Base-by-base conservation (phyloP, 2,888 invertebrate species). In the Hirtodrosophila duncani region DNA sequence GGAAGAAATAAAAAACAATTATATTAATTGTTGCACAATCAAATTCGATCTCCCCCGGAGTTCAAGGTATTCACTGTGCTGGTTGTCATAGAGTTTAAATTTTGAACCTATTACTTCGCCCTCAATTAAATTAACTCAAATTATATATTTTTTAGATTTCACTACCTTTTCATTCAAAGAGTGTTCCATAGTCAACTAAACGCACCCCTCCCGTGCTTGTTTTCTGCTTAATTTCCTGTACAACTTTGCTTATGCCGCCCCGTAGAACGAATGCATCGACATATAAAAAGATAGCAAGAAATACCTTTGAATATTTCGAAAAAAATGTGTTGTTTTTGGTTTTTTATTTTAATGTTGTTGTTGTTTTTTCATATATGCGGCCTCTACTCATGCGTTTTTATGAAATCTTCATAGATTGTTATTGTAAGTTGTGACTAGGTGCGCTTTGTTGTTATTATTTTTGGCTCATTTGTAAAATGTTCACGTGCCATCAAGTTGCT, bases 321-420 rank as follows among this genome's bases (percentile, higher is more conserved):
- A 75, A 69, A 30, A 41, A 29, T 51, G 16, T 37, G 29, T 30
- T 37, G 34, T 52, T 41, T 49, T 34, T 61, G 50, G 10, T 70
- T 62, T 63, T 71, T 70, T 48, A 63, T 68, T 68, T 55, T 43
- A 57, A 53, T 66, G 58, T 63, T 63, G 64, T 63, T 62, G 60
- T 58, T 49, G 63, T 50, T 55, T 59, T 26, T 36, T 37, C 41
- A n/a, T n/a, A n/a, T n/a, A n/a, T 37, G 8, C 5, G 13, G 11
- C 11, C 11, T 16, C 8, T 34, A 18, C 20, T 10, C 30, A 23
- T 49, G 60, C 48, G 43, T 48, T 67, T 71, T 71, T 71, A 71
- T 67, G 68, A 79, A 72, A 66, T 75, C 61, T 49, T 44, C 5
- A 42, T n/a, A n/a, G n/a, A n/a, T n/a, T n/a, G n/a, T 20, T 16